Evolutionary conservation across 1,140 invertebrate genomes (phyloP).

Genomic region (Thaumatotibia leucotreta): DNA sequence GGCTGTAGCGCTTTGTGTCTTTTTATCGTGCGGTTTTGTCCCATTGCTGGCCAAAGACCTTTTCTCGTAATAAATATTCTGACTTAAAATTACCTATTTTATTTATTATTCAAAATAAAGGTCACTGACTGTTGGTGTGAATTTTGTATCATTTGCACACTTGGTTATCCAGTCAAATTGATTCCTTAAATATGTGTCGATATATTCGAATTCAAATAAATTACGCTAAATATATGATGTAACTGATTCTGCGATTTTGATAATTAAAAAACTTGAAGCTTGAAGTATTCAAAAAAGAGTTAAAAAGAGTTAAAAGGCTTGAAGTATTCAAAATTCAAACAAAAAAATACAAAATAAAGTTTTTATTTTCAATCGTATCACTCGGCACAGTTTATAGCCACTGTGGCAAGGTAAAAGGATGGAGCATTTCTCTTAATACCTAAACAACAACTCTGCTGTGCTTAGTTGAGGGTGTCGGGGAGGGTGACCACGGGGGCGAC

Average conservation of each 20-base stretch:
- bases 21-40: background rate
- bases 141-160: too few species aligned
- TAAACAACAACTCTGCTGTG: background rate
- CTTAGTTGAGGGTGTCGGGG: conserved; percentile 3
- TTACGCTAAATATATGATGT: too few species aligned
- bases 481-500: background rate
- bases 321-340: background rate
- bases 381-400: conserved; percentile 7
- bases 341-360: background rate
- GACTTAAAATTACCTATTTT: background rate
- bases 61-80: background rate
- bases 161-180: too few species aligned
- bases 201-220: too few species aligned
- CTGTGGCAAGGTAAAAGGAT: background rate
- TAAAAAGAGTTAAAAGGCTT: background rate
- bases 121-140: too few species aligned
- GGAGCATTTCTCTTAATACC: background rate
- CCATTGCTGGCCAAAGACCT: background rate
- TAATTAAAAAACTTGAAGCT: too few species aligned
- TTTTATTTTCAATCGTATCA: background rate
- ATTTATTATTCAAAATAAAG: background rate
- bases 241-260: too few species aligned
- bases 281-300: too few species aligned
- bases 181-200: too few species aligned
- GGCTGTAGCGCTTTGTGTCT: background rate